phyloP scores from a whole-genome alignment of 2,113 vertebrate species.

The Catagonus wagneri region DNA sequence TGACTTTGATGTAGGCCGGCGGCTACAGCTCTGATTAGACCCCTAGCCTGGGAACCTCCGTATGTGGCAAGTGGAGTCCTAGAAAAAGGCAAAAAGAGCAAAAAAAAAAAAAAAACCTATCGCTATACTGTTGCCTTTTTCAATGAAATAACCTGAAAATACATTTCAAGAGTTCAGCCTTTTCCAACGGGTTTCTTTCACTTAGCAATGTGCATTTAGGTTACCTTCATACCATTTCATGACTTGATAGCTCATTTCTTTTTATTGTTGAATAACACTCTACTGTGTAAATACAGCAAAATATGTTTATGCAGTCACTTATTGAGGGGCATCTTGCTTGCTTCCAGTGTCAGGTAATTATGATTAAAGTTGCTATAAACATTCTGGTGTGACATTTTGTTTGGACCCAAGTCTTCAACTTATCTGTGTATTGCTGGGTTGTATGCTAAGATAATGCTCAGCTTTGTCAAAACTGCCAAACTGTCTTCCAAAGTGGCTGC shows the following conservation, averaged over 20 bases:
- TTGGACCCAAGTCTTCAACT: background rate
- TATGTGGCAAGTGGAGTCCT: too few relatives aligned
- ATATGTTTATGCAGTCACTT: background rate
- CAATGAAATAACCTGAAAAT: background rate
- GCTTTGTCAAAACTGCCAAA: background rate
- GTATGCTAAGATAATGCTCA: background rate
- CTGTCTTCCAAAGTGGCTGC: background rate
- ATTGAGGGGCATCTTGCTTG: background rate
- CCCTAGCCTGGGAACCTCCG: too few relatives aligned
- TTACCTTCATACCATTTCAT: background rate
- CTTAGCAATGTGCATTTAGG: background rate
- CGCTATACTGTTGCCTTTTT: background rate
- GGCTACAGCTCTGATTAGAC: too few relatives aligned
- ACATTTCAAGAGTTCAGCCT: background rate
- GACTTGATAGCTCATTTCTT: background rate
- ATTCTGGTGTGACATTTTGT: background rate
- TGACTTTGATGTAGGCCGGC: too few relatives aligned
- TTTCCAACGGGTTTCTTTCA: background rate
- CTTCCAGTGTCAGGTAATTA: background rate
- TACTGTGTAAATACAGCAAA: background rate
- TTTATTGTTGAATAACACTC: background rate
- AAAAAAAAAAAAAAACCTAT: too few relatives aligned
- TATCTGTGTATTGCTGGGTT: background rate
- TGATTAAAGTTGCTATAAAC: background rate
- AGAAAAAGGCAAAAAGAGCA: too few relatives aligned